Percentiles rank a stretch among this genome's conserved stretches.
These are phyloP conservation scores for Muscicapa adusta DNA, from an alignment of 2,113 vertebrate species.

Conservation along the genomic window DNA sequence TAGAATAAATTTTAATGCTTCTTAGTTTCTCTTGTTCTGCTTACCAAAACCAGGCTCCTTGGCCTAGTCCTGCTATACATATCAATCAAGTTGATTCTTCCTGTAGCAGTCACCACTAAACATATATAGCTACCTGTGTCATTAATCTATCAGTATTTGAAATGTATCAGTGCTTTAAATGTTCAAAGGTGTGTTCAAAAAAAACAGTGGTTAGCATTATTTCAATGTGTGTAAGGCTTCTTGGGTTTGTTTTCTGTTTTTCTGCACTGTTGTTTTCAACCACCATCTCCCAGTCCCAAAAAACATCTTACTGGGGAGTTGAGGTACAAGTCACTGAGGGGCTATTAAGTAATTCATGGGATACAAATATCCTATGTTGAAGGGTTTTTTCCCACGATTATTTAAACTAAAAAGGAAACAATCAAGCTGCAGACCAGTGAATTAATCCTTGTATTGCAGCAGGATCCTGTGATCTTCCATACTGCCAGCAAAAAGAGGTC, in stretches of 20 bases:
- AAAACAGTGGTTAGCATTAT: neutral
- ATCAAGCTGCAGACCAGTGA: neutral
- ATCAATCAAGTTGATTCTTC: neutral
- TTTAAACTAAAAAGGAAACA: constrained; percentile 4
- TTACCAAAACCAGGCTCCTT: neutral
- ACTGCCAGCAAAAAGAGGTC: constrained; percentile 27
- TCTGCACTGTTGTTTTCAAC: neutral
- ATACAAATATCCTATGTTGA: neutral
- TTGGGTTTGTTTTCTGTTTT: neutral
- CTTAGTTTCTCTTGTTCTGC: neutral
- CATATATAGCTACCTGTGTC: neutral
- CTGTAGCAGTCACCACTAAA: neutral
- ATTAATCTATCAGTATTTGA: neutral
- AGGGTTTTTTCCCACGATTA: neutral
- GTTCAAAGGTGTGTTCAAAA: neutral
- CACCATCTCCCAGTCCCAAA: neutral
- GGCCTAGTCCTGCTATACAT: neutral
- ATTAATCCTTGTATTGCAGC: constrained; percentile 22
- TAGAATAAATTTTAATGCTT: neutral
- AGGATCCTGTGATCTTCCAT: neutral
- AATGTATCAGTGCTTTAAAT: neutral
- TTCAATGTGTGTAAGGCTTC: neutral
- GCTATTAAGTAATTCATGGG: neutral
- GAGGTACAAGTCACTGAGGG: neutral
- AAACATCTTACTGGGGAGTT: neutral